Base-by-base conservation (phyloP, 2,888 invertebrate species). In the Seira sanloemensis region DNA sequence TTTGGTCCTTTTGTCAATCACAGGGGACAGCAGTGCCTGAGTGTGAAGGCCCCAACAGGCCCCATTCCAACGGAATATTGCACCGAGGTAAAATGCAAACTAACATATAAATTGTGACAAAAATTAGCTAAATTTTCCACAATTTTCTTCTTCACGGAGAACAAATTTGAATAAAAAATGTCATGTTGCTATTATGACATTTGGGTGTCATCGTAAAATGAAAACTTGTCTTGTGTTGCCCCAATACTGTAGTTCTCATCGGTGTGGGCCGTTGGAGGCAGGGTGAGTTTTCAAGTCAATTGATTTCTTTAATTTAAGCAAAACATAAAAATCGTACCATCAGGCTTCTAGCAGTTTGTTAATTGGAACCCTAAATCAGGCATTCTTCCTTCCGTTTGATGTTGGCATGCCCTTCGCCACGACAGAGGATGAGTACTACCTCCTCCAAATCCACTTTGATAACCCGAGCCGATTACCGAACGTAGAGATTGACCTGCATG, bases 11-110 rank as follows among this genome's bases (percentile, higher is more conserved):
- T 82, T 54, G 24, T 76, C 2, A 19, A 25, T 12, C 66, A 72
- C 46, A n/a, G 24, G 25, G 76, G 72, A 5, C 76, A 71, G 2
- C 50, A 26, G 7, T 83, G 77, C 18, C 19, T 66, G 21, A 25
- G 0, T 1, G 1, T 26, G 0, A 46, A 24, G 2, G 26, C 18
- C 1, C 83, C 77, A 1, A 66, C 46, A 5, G 82, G 82, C 0
- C 71, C 82, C 0, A 83, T 83, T 19, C 83, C 67, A 2, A 83
- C 77, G 9, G 54, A 83, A 1, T 83, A 77, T 67, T 83, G 83
- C n/a, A 83, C 67, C 5, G 77, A 73, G 9, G 1, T 27, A 0
- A 62, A n/a, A 37, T 37, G 7, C 5, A 9, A 37, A 37, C 7
- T 5, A 37, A 9, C 37, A 9, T 37, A 37, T 37, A 37, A 37